Base-by-base conservation (phyloP, 2,888 invertebrate genomes). In the Metellina segmentata region DNA sequence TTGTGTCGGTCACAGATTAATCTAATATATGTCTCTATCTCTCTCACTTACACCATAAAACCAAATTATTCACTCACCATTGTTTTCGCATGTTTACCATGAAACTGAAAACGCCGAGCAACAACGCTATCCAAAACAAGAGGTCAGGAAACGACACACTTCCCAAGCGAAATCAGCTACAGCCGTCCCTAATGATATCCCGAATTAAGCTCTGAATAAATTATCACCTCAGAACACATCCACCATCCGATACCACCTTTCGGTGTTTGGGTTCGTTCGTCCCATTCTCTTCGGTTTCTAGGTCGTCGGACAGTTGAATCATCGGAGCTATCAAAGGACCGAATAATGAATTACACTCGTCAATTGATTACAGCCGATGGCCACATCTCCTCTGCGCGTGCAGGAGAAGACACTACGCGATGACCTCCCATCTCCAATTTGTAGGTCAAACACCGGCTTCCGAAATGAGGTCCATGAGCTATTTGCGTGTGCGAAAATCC, bases 381-480 rank as follows among this genome's bases (percentile, higher is more conserved):
- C 86, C 49, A 86, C 16, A 75, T 85, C 53, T 75, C n/a, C 53
- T 34, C 69, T 77, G 13, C 77, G 49, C 49, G 7, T 51, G 19
- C 19, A 8, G 16, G 52, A 72, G 70, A 71, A 88, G 88, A 88
- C 72, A 81, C 87, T 88, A 81, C 74, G n/a, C 11, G 52, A 19
- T 81, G 81, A 88, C 88, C 88, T 88, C 81, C 72, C 81, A 53
- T 51, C 20, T n/a, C 51, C 75, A 61, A 49, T 88, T 88, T 88
- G 81, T 88, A 88, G 88, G 88, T 81, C 81, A 81, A 81, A 48
- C 51, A 69, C 13, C 74, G 88, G 81, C 85, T 86, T 69, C 85
- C 49, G 85, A 86, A 86, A 78, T 20, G 70, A 86, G 81, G 88
- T 88, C 81, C 72, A 74, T 75, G 81, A 81, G 81, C 74, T 81